These are phyloP conservation scores for Leptothorax acervorum DNA, from an alignment of 2,888 invertebrate genomes.

Conservation along the genomic window DNA sequence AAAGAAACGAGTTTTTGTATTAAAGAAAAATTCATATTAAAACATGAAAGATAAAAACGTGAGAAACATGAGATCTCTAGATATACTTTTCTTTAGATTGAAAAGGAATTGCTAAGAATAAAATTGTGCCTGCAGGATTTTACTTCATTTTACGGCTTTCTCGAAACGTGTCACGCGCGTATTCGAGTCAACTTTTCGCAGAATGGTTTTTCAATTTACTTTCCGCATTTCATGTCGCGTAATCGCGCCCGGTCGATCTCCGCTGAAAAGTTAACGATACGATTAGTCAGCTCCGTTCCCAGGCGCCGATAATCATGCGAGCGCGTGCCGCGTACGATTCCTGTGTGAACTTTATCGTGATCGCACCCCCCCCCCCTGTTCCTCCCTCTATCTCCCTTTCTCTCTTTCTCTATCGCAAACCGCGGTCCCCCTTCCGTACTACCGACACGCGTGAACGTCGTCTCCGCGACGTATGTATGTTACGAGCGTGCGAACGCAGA, in stretches of 20 bases:
- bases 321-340: constrained; percentile 82
- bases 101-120: background rate
- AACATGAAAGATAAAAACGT: background rate
- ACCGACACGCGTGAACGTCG: constrained; percentile 34
- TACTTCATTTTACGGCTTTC: background rate
- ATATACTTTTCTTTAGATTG: background rate
- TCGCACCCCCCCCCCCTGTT: constrained; percentile 78
- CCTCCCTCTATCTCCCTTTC: background rate
- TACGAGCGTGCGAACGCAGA: constrained; percentile 30
- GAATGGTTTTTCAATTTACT: constrained; percentile 9
- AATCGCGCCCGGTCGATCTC: constrained; percentile 67
- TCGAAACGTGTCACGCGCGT: background rate
- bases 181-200: background rate
- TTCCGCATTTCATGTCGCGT: constrained; percentile 41
- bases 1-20: background rate
- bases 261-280: constrained; percentile 80
- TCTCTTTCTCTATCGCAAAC: constrained; percentile 10
- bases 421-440: constrained; percentile 57
- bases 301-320: constrained; percentile 83
- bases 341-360: constrained; percentile 84
- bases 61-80: background rate
- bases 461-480: constrained; percentile 5
- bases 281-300: constrained; percentile 83
- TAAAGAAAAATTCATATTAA: background rate
- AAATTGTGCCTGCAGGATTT: background rate